Evolutionary conservation across 2,113 vertebrate species (phyloP), one percentile per base, ranked within the genome.

Genomic region (Microcebus griseorufus): DNA sequence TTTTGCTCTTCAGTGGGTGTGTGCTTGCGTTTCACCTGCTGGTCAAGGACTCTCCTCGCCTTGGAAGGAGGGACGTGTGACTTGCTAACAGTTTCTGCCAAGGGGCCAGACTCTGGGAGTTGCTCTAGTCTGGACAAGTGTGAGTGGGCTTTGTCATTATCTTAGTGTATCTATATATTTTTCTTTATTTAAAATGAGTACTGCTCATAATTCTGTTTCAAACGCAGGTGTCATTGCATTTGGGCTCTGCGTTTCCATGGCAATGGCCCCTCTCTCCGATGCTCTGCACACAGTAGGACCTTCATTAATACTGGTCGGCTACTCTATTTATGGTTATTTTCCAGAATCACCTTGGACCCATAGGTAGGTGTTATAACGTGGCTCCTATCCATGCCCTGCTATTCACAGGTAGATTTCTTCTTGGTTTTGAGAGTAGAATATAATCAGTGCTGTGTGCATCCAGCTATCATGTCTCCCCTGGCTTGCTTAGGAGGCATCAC

Each of bases 41-140:
- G 9, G 6, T 39, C 23, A 64, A 37, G 53, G 25, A n/a, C 32
- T n/a, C 34, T 81, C 39, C 13, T 18, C 1, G 39, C 8, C 14
- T 13, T 5, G 16, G 6, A 6, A 32, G 37, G 34, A 70, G n/a
- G 55, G 37, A 1, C 10, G 2, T 4, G 2, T 18, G 7, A 34
- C 9, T 16, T 1, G 3, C 10, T 12, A 27, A 48, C 5, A 29
- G 22, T n/a, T 69, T 73, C 34, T 79, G 55, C 48, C n/a, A 14
- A 72, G 51, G 16, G 17, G 4, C 3, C 6, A 16, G 32, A 9
- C 18, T 85, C 60, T 73, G 27, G 39, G 11, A 27, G 79, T n/a
- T n/a, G 6, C 12, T 70, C 7, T 32, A 58, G 14, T 64, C 48
- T 87, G 58, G 58, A 75, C 29, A 85, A 76, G 45, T n/a, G 16